phyloP scores from a whole-genome alignment of 2,888 invertebrate genomes.

The Troides aeacus region DNA sequence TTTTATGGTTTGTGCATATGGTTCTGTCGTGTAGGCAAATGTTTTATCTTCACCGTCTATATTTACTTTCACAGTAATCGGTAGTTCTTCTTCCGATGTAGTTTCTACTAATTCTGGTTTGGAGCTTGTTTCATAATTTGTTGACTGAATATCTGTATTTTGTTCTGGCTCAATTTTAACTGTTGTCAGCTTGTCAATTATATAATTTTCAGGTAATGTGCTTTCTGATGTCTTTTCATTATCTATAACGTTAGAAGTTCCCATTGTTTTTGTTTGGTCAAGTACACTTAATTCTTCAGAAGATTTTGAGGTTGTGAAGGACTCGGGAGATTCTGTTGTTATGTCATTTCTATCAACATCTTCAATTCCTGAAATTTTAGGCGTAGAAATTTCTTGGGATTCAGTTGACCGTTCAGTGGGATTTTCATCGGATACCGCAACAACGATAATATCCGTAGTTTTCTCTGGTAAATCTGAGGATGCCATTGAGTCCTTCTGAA shows the following conservation, averaged over 20 bases:
- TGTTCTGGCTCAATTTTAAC: constrained; percentile 3
- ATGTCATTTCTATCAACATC: constrained; percentile 3
- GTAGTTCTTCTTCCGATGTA: constrained; percentile 10
- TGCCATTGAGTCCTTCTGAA: background rate
- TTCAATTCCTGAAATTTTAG: constrained; percentile 3
- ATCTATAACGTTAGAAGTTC: background rate
- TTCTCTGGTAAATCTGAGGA: constrained; percentile 18
- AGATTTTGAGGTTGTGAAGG: constrained; percentile 9
- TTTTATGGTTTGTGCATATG: background rate
- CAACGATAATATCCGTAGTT: background rate
- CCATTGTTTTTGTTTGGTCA: constrained; percentile 8
- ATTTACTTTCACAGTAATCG: constrained; percentile 8
- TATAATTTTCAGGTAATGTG: background rate
- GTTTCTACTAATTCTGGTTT: constrained; percentile 27
- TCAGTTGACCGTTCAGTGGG: background rate
- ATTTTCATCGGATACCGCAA: constrained; percentile 3
- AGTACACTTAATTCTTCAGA: constrained; percentile 14
- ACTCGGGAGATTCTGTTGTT: constrained; percentile 6
- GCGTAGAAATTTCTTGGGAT: constrained; percentile 3
- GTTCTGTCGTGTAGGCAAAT: background rate
- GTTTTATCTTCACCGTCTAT: constrained; percentile 4
- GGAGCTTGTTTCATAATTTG: constrained; percentile 18
- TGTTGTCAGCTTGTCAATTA: constrained; percentile 3
- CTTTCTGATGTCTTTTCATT: constrained; percentile 15
- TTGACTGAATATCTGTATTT: constrained; percentile 4